phyloP scores from a whole-genome alignment of 2,113 vertebrate genomes.

The Plotosus lineatus region DNA sequence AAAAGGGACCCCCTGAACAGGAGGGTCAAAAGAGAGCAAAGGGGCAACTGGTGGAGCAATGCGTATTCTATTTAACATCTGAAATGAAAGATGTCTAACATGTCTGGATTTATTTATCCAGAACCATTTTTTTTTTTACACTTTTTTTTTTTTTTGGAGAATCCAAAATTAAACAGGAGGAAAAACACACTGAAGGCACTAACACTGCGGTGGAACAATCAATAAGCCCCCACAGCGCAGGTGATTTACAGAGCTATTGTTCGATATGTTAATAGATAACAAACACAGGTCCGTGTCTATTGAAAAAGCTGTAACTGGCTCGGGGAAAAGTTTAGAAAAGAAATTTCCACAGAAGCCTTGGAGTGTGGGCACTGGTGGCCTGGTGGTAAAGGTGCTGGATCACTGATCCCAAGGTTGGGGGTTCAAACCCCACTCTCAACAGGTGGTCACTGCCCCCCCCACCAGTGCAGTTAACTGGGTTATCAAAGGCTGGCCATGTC shows the following conservation, averaged over 20 bases:
- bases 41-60: conserved; percentile 27
- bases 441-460: no score
- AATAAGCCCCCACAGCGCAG: conserved; percentile 32
- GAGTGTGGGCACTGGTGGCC: no score
- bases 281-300: conserved; percentile 9
- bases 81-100: conserved; percentile 13
- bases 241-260: conserved; percentile 42
- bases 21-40: conserved; percentile 23
- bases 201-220: not conserved
- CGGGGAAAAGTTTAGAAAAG: not conserved
- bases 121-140: not conserved
- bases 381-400: no score
- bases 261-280: conserved; percentile 30
- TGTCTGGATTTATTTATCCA: not conserved
- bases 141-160: not conserved
- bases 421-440: no score
- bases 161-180: not conserved
- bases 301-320: not conserved
- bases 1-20: conserved; percentile 42
- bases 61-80: conserved; percentile 35
- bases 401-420: no score
- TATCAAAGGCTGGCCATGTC: no score
- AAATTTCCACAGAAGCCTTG: not conserved
- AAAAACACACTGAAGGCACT: conserved; percentile 17
- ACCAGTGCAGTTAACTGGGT: no score